Percentiles rank a stretch among this genome's conserved stretches.
phyloP scores from a whole-genome alignment of 2,888 invertebrate genomes.

The Dicyrtomina minuta region DNA sequence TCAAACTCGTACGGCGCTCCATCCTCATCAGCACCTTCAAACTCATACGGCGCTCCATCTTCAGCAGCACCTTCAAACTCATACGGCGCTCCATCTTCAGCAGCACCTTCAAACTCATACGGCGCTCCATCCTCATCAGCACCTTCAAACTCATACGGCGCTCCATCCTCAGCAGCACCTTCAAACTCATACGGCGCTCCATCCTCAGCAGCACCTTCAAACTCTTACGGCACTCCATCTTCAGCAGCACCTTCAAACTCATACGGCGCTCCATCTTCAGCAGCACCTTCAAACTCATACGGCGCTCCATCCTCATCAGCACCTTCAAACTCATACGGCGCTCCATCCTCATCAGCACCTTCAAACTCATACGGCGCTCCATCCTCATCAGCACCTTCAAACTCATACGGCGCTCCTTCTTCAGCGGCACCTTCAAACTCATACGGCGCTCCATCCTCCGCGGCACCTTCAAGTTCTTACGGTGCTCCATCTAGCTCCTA shows the following conservation, averaged over 20 bases:
- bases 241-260: background rate
- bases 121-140: too few relatives aligned
- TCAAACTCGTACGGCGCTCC: too few relatives aligned
- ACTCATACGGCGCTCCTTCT: too few relatives aligned
- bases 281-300: background rate
- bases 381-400: too few relatives aligned
- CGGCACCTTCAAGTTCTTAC: background rate
- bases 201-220: background rate
- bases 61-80: too few relatives aligned
- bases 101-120: background rate
- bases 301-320: constrained; percentile 2
- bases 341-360: background rate
- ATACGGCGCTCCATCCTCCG: too few relatives aligned
- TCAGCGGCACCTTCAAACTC: too few relatives aligned
- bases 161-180: background rate
- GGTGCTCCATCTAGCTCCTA: too few relatives aligned
- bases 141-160: too few relatives aligned
- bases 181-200: background rate
- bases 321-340: background rate
- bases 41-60: constrained; percentile 5
- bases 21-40: background rate
- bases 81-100: background rate
- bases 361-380: background rate
- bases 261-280: background rate
- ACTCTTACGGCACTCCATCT: constrained; percentile 14